A percentile compares a stretch with the other conserved stretches of the same genome.
Evolutionary conservation across 2,113 vertebrate species (phyloP).

Genomic region (Pelvicachromis taeniatus): DNA sequence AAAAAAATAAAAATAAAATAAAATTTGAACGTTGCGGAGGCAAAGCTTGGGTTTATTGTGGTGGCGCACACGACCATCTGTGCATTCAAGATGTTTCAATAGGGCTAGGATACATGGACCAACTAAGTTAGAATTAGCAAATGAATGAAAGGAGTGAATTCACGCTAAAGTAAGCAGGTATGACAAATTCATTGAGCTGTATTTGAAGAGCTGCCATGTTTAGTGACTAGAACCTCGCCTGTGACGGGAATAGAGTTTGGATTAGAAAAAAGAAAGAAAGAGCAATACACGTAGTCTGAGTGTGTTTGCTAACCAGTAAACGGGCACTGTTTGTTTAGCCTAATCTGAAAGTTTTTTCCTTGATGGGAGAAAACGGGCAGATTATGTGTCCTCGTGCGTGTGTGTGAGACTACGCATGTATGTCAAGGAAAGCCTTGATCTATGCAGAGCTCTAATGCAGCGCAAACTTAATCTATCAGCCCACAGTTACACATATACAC

Average conservation of each 20-base stretch:
- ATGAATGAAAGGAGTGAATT: conserved; percentile 64
- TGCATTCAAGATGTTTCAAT: conserved; percentile 62
- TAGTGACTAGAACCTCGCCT: conserved; percentile 45
- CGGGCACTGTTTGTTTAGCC: conserved; percentile 56
- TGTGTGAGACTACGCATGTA: conserved; percentile 6
- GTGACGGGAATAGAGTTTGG: conserved; percentile 54
- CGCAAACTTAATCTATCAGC: conserved; percentile 48
- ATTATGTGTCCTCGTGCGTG: conserved; percentile 31
- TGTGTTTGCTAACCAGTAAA: conserved; percentile 48
- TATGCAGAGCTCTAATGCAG: conserved; percentile 43
- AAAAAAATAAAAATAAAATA: conserved; percentile 19
- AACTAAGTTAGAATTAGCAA: conserved; percentile 67
- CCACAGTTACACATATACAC: conserved; percentile 9
- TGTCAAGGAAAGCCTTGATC: conserved; percentile 47
- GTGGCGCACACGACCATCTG: conserved; percentile 35
- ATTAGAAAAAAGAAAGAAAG: conserved; percentile 3
- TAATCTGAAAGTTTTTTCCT: conserved; percentile 62
- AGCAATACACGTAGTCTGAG: conserved; percentile 15
- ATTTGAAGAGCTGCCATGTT: conserved; percentile 67
- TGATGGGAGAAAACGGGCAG: conserved; percentile 42
- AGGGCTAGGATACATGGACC: conserved; percentile 48
- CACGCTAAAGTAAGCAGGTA: conserved; percentile 64
- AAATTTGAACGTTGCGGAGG: conserved; percentile 21
- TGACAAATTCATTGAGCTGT: conserved; percentile 69
- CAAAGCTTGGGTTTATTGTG: conserved; percentile 40